Evolutionary conservation across 2,113 vertebrate genomes (phyloP).

Genomic region (Mus pahari): DNA sequence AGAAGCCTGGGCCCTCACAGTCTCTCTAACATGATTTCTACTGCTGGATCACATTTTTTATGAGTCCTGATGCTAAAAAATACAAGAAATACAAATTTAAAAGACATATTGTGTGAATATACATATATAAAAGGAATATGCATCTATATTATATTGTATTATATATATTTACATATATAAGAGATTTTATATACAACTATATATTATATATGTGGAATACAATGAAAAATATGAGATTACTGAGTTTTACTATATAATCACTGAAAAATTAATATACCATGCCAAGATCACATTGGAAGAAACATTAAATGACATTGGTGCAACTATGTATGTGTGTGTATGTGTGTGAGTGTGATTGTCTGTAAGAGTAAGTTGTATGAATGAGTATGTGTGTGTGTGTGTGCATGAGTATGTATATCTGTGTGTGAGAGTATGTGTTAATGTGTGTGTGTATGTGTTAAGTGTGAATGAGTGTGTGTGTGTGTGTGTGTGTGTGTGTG

Average conservation of each 20-base stretch:
- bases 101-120: background rate
- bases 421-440: background rate
- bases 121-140: background rate
- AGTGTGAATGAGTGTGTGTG: too few relatives aligned
- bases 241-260: background rate
- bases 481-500: background rate
- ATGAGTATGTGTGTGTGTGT: too few relatives aligned
- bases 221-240: background rate
- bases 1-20: background rate
- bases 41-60: background rate
- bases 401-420: background rate
- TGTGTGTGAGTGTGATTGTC: background rate
- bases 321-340: background rate
- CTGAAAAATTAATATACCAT: background rate
- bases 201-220: background rate
- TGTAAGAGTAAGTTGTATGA: background rate
- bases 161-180: background rate
- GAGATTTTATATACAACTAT: background rate
- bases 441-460: background rate
- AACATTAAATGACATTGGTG: background rate
- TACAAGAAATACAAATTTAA: constrained; percentile 27
- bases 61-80: background rate
- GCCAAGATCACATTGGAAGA: background rate
- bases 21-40: background rate
- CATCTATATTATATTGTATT: background rate